Base-by-base conservation (phyloP, 2,113 vertebrate genomes). In the Tangachromis dhanisi region DNA sequence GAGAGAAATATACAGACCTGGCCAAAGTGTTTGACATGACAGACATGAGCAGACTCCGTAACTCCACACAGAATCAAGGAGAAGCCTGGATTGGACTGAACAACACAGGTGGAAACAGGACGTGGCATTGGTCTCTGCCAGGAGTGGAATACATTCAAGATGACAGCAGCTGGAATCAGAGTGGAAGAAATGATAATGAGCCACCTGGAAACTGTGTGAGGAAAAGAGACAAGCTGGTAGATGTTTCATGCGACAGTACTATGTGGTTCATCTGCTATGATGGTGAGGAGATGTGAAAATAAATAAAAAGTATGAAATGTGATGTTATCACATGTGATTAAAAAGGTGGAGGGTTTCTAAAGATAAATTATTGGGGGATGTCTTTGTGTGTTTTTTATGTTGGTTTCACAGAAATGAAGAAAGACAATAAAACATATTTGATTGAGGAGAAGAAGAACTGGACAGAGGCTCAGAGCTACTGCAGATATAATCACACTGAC, bases 241-340 rank as follows among this genome's bases (percentile, higher is more conserved):
- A 35, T 35, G 33, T 35, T 35, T 35, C 33, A 35, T 35, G 33
- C 9, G 8, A 35, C 29, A 6, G 0, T n/a, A 0, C 9, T 53
- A 10, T n/a, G 9, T n/a, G 0, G 0, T 53, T 53, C 49, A n/a
- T 53, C 5, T n/a, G 19, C 51, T 53, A 53, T 0, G 19, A 53
- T 53, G 51, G 51, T 53, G 49, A 51, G 49, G 9, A 53, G 51
- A n/a, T 29, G 29, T 29, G 29, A 29, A 29, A 0, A 0, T 1
- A 0, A 57, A 51, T 6, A 53, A 53, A n/a, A 51, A 51, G 19
- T 5, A 53, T 19, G 3, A 9, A 54, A 54, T 54, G 9, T 54
- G 0, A 54, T 21, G 3, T 11, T n/a, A 53, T n/a, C 9, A 53
- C 19, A 54, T 12, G 9, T 35, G 4, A 16, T 40, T 16, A 57